These are phyloP conservation scores for Xestoiulus laeticollis DNA, from an alignment of 2,888 invertebrate genomes.

Conservation along the genomic window DNA sequence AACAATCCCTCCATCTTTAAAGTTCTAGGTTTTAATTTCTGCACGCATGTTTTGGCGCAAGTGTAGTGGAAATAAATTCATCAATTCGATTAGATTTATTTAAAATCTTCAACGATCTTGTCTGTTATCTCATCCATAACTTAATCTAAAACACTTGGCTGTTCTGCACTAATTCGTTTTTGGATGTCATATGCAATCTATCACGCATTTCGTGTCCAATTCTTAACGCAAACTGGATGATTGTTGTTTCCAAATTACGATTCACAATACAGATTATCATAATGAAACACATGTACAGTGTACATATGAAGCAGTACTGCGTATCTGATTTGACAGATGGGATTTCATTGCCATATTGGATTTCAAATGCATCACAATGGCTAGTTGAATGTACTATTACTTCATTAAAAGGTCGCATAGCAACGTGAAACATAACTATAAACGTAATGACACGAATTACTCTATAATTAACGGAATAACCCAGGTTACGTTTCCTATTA, in stretches of 20 bases:
- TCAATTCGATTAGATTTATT: background rate
- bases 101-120: background rate
- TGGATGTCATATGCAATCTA: background rate
- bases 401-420: background rate
- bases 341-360: too few species aligned
- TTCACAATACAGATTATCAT: background rate
- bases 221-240: background rate
- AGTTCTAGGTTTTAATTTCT: background rate
- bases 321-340: too few species aligned
- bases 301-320: too few species aligned
- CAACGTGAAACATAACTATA: background rate
- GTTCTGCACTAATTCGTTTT: background rate
- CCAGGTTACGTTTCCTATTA: background rate
- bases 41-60: background rate
- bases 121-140: background rate
- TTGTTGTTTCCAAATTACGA: background rate
- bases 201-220: background rate
- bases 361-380: background rate
- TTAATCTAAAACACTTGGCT: background rate
- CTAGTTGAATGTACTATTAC: background rate
- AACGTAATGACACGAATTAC: background rate
- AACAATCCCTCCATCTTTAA: background rate
- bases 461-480: background rate
- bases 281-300: background rate
- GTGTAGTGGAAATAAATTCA: background rate